Evolutionary conservation across 2,888 invertebrate species (phyloP), one percentile per base, ranked within the genome.

Genomic region (Ormyrus thymus): DNA sequence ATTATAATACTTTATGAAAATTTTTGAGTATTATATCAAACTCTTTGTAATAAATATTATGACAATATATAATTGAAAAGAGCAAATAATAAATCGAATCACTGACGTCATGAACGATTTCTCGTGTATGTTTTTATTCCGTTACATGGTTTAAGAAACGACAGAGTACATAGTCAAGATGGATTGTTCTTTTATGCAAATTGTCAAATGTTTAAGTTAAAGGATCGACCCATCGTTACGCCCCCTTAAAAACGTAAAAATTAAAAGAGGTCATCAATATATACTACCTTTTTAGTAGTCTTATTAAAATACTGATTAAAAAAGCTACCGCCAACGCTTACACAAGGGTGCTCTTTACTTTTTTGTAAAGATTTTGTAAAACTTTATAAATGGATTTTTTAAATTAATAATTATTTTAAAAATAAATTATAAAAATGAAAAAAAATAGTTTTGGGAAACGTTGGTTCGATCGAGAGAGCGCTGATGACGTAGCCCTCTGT

Each of bases 221-320:
- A 86, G 79, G 83, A 86, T 87, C 86, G 86, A 84, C 84, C 84
- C 85, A 86, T 86, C 83, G 86, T 84, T 81, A 84, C 84, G 84
- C 86, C 83, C 78, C 72, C 48, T 79, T 72, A 79, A 62, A 66
- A 69, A 81, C 65, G 55, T 48, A 46, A 58, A 73, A 65, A 74
- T 69, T 50, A n/a, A 46, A 73, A 69, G 73, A 72, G 80, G 76
- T 69, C 43, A 55, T 68, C 15, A 7, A 59, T 59, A 50, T 55
- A 45, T 48, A 71, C 56, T 59, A 59, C 68, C 43, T 70, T 75
- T 45, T 62, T 11, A 75, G 71, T 61, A 53, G 73, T 76, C 50
- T 75, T 46, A 58, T 48, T 7, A 43, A 72, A 64, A 68, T 15
- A 68, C 1, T 43, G 6, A 29, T 51, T 11, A 64, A 70, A 56